Evolutionary conservation across 2,888 invertebrate genomes (phyloP), one percentile per base, ranked within the genome.

Genomic region (Pammene aurita): DNA sequence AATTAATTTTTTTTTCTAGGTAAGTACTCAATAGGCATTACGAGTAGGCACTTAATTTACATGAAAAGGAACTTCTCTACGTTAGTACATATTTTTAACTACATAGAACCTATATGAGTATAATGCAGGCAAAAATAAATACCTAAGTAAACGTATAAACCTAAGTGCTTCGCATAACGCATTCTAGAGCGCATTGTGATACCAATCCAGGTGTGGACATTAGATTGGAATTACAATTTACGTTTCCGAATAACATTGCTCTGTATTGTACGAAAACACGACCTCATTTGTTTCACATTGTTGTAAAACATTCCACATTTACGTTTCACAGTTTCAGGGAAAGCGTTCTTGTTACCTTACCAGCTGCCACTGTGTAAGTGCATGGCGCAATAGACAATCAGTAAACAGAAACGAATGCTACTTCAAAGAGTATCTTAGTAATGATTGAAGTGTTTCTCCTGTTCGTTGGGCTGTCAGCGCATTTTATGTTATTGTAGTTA

Each of bases 361-460:
- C 73, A 76, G 76, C 77, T 82, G 79, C 77, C 76, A 79, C 80
- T 77, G 80, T 78, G 77, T 79, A 77, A 76, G 80, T 78, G 75
- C 77, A 76, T 83, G 80, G 79, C 78, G 80, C 78, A 80, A 82
- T 79, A 77, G 79, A 76, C 77, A 76, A 83, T 81, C 78, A 82
- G 82, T 82, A 90, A 88, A 86, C 89, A 88, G 41, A 62, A n/a
- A 61, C 83, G 71, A 80, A 77, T 76, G 80, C 75, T 78, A 86
- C 86, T 84, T 90, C 89, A 91, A 90, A 90, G 88, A 79, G 79
- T 72, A 75, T 80, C 78, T n/a, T 75, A 78, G 76, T 78, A 79
- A 79, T 77, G 84, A 89, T 85, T 90, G 89, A 90, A 85, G 79
- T 75, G 76, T 80, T 77, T 85, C 87, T 86, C 80, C 78, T 85